Evolutionary conservation across 1,140 invertebrate genomes (phyloP), one percentile per base, ranked within the genome.

Genomic region (Heliothis subflexa): DNA sequence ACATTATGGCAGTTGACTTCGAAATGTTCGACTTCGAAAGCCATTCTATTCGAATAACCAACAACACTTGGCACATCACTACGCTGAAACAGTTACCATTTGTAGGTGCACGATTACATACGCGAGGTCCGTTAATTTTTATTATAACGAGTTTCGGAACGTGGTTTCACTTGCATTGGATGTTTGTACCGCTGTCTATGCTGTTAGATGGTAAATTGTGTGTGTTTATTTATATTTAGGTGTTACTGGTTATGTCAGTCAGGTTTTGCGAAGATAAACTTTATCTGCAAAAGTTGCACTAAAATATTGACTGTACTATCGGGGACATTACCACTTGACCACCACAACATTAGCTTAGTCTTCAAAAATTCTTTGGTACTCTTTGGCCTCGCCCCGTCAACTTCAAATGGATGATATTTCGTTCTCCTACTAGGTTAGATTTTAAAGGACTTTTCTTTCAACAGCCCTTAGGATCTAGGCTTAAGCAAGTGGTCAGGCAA

Each of bases 1-100:
- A 33, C 5, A 40, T 13, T n/a, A 12, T 28, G 0, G 9, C 68
- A 71, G 55, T 28, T 40, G 33, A 71, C n/a, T 71, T 40, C 18
- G 12, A 49, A 18, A 1, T 18, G 25, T 55, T 25, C 50, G 14
- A 40, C 28, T 33, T 66, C 10, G 7, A 71, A 18, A 55, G 14
- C 14, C 52, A 71, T 40, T 71, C 25, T 2, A 40, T 18, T 52
- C 21, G 21, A 70, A 70, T 66, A 47, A 25, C 18, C 5, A 13
- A 1, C 18, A 14, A 68, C 18, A 71, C 14, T 55, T 40, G 68
- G 68, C 74, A 50, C 64, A 64, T 83, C 80, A 70, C 64, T 57
- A 62, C 64, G 47, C 62, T 45, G 33, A 16, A 47, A 47, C 40
- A 3, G 62, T 66, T 21, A 45, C 50, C 33, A 77, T 74, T 74